Conservation (phyloP, 2,888 invertebrate genomes). For the Calameuta filiformis region DNA sequence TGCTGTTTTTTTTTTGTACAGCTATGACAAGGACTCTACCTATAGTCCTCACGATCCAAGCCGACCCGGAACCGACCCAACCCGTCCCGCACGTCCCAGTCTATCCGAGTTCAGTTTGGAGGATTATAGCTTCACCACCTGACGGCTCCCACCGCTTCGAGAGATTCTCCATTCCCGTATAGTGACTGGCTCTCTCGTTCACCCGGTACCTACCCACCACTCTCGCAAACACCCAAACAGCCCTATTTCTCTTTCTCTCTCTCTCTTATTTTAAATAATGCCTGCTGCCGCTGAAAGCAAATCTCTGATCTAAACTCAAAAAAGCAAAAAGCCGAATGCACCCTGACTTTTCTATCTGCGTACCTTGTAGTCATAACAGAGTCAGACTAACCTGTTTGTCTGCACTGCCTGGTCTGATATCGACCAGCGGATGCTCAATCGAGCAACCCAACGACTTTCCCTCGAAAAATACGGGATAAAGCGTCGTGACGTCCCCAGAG, state of each 20-base stretch:
- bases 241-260: not conserved
- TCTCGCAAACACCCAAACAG: slow-evolving; percentile 8
- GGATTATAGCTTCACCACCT: slow-evolving; percentile 59
- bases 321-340: not conserved
- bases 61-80: not conserved
- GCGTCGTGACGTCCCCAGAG: not conserved
- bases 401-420: not conserved
- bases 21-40: not conserved
- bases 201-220: slow-evolving; percentile 11
- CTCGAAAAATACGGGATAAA: not conserved
- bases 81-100: not conserved
- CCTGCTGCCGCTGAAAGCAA: not conserved
- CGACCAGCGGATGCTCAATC: not conserved
- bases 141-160: slow-evolving; percentile 51
- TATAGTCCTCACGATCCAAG: not conserved
- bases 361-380: not conserved
- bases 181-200: not conserved
- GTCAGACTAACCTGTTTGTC: not conserved
- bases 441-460: not conserved
- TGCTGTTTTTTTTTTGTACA: not conserved
- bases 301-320: slow-evolving; percentile 11
- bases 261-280: slow-evolving; percentile 15
- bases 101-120: slow-evolving; percentile 33
- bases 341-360: not conserved
- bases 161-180: slow-evolving; percentile 27